Base-by-base conservation (phyloP, 2,888 invertebrate species). In the Andrena camellia region DNA sequence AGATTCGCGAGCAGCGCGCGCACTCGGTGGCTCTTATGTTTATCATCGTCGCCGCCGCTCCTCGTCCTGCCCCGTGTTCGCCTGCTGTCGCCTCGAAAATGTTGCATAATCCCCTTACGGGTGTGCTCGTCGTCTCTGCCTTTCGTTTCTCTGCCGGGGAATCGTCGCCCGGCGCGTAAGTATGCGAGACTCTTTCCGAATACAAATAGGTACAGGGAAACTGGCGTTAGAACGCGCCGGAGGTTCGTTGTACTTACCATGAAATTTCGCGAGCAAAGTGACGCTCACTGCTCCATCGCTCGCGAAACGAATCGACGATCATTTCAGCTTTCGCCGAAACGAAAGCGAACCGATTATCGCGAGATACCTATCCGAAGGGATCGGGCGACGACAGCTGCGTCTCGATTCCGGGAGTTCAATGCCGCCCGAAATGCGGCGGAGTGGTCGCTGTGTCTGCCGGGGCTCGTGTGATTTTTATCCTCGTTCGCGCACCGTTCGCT, bases 111-210 rank as follows among this genome's bases (percentile, higher is more conserved):
- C 23, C 64, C 33, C 31, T 76, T 20, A 54, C 54, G 29, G 60
- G 64, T 66, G 60, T 60, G 68, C 62, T 62, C 66, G 68, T 67
- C 52, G 68, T 67, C 52, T 59, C 66, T 74, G 67, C 86, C 83
- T 87, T 87, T 87, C 86, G 62, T 85, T 86, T 85, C 76, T 59
- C 67, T 63, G 69, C 50, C 26, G 78, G 83, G 23, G 57, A 85
- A 79, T 83, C 74, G 81, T 75, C 74, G 69, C 57, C 35, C 57
- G 35, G 57, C 78, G 73, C 75, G 76, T 76, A 26, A 2, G 1
- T 26, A 70, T 29, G 74, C 20, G 52, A 68, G 68, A 66, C 71
- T 77, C 64, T 62, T 76, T 69, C n/a, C 26, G 80, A 83, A 78
- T 78, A 72, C 72, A 48, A 77, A 77, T 84, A n/a, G n/a, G n/a